Conservation (phyloP, 2,113 vertebrate genomes). For the Castor canadensis region DNA sequence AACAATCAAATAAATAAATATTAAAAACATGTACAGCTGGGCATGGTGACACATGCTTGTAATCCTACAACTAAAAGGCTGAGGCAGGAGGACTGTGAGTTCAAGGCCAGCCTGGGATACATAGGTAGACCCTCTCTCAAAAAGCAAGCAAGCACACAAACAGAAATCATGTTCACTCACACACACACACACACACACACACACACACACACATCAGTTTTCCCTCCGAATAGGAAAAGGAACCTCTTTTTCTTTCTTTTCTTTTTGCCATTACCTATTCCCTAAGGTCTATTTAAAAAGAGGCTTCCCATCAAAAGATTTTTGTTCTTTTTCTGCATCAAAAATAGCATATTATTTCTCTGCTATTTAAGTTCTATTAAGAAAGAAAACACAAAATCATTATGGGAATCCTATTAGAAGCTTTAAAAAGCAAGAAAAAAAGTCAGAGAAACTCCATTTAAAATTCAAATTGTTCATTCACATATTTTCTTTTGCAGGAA, state of each 20-base stretch:
- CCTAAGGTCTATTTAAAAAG: constrained; percentile 58
- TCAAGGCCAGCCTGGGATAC: too few species aligned
- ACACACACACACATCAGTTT: neutral
- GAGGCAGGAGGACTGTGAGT: too few species aligned
- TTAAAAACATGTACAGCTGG: neutral
- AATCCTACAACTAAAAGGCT: too few species aligned
- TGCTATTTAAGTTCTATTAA: constrained; percentile 63
- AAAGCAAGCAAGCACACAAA: too few species aligned
- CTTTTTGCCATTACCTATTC: constrained; percentile 46
- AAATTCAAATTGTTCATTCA: constrained; percentile 62
- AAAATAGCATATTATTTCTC: constrained; percentile 66
- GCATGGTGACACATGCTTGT: too few species aligned
- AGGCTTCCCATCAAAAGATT: constrained; percentile 35
- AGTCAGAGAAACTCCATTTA: constrained; percentile 54
- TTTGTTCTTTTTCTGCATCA: constrained; percentile 65
- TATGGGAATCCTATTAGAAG: constrained; percentile 61
- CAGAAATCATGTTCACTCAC: too few species aligned
- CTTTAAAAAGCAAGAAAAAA: constrained; percentile 54
- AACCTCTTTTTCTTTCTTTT: neutral
- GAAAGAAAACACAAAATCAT: constrained; percentile 59
- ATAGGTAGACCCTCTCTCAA: too few species aligned
- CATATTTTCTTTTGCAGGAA: constrained; percentile 58
- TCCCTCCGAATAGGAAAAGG: neutral
- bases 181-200: neutral
- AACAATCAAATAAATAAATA: constrained; percentile 30